phyloP scores from a whole-genome alignment of 1,140 invertebrate species.

The Carposina sasakii region DNA sequence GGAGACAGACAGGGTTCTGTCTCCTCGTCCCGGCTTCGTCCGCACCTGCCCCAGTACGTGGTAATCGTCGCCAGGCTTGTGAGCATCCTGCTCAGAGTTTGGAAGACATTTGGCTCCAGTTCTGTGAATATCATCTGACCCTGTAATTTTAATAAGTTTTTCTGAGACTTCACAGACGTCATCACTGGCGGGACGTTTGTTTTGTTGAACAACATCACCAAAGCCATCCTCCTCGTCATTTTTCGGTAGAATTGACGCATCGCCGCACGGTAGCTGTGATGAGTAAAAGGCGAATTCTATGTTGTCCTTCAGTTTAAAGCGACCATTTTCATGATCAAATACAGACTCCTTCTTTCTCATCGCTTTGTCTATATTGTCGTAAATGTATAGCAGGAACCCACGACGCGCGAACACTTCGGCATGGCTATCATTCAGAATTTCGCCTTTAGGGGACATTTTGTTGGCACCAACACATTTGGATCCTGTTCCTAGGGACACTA shows the following conservation, averaged over 20 bases:
- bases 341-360: slow-evolving; percentile 55
- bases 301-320: slow-evolving; percentile 73
- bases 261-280: slow-evolving; percentile 93
- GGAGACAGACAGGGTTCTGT: slow-evolving; percentile 90
- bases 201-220: slow-evolving; percentile 39
- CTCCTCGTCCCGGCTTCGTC: slow-evolving; percentile 94
- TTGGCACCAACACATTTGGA: slow-evolving; percentile 91
- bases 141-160: slow-evolving; percentile 47
- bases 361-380: slow-evolving; percentile 74
- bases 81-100: slow-evolving; percentile 71
- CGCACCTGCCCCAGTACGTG: slow-evolving; percentile 83
- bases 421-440: slow-evolving; percentile 90
- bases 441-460: slow-evolving; percentile 79
- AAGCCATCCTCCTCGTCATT: slow-evolving; percentile 35
- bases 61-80: slow-evolving; percentile 75
- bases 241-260: slow-evolving; percentile 91
- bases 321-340: slow-evolving; percentile 38
- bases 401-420: slow-evolving; percentile 91
- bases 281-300: slow-evolving; percentile 89
- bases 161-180: slow-evolving; percentile 28
- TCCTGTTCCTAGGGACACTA: slow-evolving; percentile 89
- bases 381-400: slow-evolving; percentile 85
- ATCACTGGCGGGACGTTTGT: slow-evolving; percentile 28
- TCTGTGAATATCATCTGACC: slow-evolving; percentile 78
- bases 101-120: slow-evolving; percentile 92